Evolutionary conservation across 1,140 invertebrate species (phyloP).

Genomic region (Ceratina australensis): DNA sequence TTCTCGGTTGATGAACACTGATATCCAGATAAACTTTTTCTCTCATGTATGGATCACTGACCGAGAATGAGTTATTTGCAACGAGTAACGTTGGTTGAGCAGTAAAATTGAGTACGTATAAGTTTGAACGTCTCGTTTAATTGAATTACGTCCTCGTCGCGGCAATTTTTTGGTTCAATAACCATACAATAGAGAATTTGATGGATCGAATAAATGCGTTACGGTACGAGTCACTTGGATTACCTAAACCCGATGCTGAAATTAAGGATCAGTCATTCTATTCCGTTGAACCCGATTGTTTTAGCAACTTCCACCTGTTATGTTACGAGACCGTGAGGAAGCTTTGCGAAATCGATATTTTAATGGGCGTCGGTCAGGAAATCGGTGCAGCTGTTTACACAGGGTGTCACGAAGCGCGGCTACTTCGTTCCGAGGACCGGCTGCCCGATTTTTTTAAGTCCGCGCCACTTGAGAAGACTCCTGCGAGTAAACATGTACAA

Average conservation of each 20-base stretch:
- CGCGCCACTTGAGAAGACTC: neutral
- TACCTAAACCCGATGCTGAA: slow-evolving; percentile 1
- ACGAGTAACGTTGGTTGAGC: neutral
- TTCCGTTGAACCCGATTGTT: neutral
- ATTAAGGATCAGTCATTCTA: neutral
- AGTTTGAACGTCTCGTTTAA: neutral
- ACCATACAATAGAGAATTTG: slow-evolving; percentile 12
- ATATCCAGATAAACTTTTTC: neutral
- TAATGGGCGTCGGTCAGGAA: slow-evolving; percentile 26
- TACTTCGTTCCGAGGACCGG: neutral
- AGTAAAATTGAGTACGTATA: neutral
- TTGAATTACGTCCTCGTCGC: neutral
- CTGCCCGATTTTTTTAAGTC: slow-evolving; percentile 27
- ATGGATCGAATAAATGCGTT: slow-evolving; percentile 37
- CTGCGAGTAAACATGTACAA: neutral
- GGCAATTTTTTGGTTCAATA: slow-evolving; percentile 36
- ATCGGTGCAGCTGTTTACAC: slow-evolving; percentile 40
- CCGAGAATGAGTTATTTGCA: neutral
- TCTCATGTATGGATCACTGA: neutral
- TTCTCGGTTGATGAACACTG: slow-evolving; percentile 23
- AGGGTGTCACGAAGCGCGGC: neutral
- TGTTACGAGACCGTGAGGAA: neutral
- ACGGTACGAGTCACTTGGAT: slow-evolving; percentile 29
- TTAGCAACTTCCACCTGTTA: neutral
- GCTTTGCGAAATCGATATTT: neutral